phyloP scores from a whole-genome alignment of 37 sponge, comb jelly and placozoan genomes.

The Beroe forskalii region DNA sequence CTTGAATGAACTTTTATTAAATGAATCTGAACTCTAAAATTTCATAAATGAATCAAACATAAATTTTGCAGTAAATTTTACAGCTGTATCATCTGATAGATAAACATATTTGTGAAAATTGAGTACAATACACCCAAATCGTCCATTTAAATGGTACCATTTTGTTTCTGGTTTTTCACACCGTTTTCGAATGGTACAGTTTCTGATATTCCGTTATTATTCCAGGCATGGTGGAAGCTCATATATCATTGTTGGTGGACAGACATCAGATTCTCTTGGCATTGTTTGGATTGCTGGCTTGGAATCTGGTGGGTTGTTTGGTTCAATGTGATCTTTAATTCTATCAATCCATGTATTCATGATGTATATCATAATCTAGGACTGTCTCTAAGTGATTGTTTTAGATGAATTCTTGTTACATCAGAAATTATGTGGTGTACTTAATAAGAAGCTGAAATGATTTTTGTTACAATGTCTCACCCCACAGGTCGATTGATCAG shows the following conservation, averaged over 20 bases:
- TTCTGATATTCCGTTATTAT: background rate
- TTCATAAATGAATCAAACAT: too few species aligned
- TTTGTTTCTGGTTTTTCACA: too few species aligned
- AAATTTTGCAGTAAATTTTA: too few species aligned
- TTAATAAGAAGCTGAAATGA: background rate
- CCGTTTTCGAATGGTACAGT: too few species aligned
- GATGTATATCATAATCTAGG: background rate
- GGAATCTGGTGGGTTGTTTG: slow-evolving; percentile 14
- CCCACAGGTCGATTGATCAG: slow-evolving; percentile 33
- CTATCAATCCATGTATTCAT: background rate
- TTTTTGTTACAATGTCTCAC: background rate
- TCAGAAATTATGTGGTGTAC: background rate
- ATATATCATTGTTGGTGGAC: slow-evolving; percentile 45
- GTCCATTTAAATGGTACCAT: too few species aligned
- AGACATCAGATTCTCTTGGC: background rate
- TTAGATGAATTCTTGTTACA: too few species aligned
- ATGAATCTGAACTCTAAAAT: too few species aligned
- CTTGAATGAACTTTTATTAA: background rate
- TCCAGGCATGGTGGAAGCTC: slow-evolving; percentile 12
- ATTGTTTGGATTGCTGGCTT: background rate
- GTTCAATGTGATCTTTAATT: background rate
- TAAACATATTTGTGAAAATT: too few species aligned
- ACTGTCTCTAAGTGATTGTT: too few species aligned
- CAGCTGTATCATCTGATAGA: too few species aligned
- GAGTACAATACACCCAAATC: too few species aligned